Percentiles rank a stretch among this genome's conserved stretches.
phyloP scores from a whole-genome alignment of 2,113 vertebrate species.

The Conger conger region DNA sequence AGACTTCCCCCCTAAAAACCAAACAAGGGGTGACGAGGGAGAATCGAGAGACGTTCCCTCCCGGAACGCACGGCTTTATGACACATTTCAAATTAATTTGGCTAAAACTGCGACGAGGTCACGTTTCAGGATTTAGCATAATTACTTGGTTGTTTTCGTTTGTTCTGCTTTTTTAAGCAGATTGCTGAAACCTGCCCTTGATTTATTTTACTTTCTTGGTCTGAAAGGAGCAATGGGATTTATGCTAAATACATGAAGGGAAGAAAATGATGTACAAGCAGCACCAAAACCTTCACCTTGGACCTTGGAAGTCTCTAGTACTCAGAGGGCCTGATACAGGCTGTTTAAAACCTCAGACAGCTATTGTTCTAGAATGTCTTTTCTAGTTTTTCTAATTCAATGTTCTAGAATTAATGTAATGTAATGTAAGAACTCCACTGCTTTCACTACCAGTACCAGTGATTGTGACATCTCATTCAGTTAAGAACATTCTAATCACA shows the following conservation, averaged over 20 bases:
- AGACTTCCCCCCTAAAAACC: not conserved
- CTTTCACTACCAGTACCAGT: too few relatives aligned
- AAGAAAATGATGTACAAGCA: not conserved
- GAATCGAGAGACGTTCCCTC: not conserved
- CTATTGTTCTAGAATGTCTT: too few relatives aligned
- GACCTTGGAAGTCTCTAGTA: not conserved
- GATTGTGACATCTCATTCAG: too few relatives aligned
- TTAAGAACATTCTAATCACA: too few relatives aligned
- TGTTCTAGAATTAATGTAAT: too few relatives aligned
- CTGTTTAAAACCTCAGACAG: too few relatives aligned
- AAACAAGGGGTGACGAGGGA: not conserved
- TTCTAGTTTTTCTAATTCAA: too few relatives aligned
- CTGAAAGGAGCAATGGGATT: not conserved
- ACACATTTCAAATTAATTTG: not conserved
- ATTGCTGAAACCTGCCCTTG: not conserved
- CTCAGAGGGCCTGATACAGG: not conserved
- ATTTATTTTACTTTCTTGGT: slow-evolving; percentile 13
- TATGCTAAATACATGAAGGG: not conserved
- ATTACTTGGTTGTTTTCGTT: slow-evolving; percentile 1
- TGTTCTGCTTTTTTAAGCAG: not conserved
- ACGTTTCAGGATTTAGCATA: not conserved
- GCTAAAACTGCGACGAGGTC: not conserved
- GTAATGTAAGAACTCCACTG: too few relatives aligned
- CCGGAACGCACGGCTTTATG: not conserved
- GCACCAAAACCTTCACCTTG: not conserved